Conservation (phyloP, 2,888 invertebrate genomes). For the Seira sanloemensis region DNA sequence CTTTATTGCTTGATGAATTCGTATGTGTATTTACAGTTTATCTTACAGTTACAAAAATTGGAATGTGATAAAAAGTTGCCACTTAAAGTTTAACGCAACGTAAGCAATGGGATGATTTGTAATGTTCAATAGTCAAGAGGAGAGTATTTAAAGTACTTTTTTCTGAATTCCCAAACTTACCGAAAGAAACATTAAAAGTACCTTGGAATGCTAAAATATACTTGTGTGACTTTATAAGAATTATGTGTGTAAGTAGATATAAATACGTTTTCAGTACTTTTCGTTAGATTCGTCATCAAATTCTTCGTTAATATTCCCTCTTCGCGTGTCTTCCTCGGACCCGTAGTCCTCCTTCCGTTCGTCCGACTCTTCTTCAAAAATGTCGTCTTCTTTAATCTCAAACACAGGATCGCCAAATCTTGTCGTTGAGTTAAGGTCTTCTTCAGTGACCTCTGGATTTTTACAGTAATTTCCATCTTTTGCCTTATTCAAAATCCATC, state of each 20-base stretch:
- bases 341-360: background rate
- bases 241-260: too few species aligned
- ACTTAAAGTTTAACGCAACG: too few species aligned
- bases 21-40: too few species aligned
- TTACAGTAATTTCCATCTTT: constrained; percentile 56
- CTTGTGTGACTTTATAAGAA: background rate
- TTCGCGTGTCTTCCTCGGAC: background rate
- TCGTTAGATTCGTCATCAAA: too few species aligned
- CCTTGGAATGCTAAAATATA: background rate
- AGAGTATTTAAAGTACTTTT: background rate
- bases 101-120: too few species aligned
- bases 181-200: background rate
- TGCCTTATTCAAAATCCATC: constrained; percentile 57
- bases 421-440: constrained; percentile 36
- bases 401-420: constrained; percentile 2
- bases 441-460: constrained; percentile 45
- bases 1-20: too few species aligned
- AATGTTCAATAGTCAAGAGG: too few species aligned
- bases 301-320: background rate
- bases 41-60: too few species aligned
- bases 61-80: too few species aligned
- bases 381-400: constrained; percentile 7
- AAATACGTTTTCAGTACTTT: background rate
- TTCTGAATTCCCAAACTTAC: background rate
- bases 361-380: background rate